These are phyloP conservation scores for Epizoanthus fatuus DNA, from an alignment of 92 coral and sea anemone species.

Conservation along the genomic window DNA sequence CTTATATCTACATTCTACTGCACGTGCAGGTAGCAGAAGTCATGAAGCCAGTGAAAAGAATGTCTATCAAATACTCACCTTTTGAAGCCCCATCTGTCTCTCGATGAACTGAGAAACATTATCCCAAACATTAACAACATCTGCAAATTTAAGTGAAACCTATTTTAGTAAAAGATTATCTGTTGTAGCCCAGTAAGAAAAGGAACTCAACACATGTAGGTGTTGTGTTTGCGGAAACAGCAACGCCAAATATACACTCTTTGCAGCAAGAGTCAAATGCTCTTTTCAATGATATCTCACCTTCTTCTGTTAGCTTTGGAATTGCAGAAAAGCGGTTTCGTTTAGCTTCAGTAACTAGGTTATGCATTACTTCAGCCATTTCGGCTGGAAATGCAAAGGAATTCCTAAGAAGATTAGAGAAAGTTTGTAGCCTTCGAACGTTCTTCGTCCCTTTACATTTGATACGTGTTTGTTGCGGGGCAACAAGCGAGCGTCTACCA, in stretches of 20 bases:
- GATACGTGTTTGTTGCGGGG: constrained; percentile 38
- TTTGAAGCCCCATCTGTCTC: constrained; percentile 94
- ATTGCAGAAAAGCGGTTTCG: constrained; percentile 94
- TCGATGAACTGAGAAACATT: constrained; percentile 87
- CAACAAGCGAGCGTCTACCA: constrained; percentile 36
- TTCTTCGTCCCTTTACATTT: constrained; percentile 25
- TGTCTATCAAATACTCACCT: constrained; percentile 60
- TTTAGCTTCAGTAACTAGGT: constrained; percentile 90
- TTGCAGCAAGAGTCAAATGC: constrained; percentile 10
- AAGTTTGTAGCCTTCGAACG: background rate
- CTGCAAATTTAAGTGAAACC: constrained; percentile 46
- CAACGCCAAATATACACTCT: background rate
- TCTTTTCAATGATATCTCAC: constrained; percentile 48
- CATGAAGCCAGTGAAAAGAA: constrained; percentile 7
- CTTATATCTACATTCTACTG: constrained; percentile 24
- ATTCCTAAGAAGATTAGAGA: background rate
- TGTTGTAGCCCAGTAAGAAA: background rate
- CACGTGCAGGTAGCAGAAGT: constrained; percentile 57
- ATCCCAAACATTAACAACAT: constrained; percentile 98
- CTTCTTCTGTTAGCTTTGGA: constrained; percentile 97
- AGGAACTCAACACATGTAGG: too few relatives aligned
- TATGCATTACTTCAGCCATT: constrained; percentile 95
- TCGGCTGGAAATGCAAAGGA: constrained; percentile 58
- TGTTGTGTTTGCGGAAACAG: constrained; percentile 30
- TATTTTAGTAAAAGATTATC: background rate